Evolutionary conservation across 2,888 invertebrate genomes (phyloP), one percentile per base, ranked within the genome.

Genomic region (Leptopilina myrica): DNA sequence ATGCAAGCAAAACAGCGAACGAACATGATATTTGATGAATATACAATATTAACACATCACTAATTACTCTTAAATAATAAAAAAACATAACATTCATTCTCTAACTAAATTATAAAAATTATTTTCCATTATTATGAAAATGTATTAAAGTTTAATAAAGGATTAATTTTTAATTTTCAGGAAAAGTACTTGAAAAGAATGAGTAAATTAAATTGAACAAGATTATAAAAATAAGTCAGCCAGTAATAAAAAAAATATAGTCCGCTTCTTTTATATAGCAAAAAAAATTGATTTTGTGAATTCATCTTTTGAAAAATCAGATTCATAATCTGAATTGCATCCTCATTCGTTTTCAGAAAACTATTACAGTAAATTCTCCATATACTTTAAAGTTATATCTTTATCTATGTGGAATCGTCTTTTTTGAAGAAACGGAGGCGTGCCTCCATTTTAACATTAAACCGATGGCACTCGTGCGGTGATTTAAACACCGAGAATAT

Each of bases 401-500:
- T 56, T 73, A 53, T 56, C 67, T n/a, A 46, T 2, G 53, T 33
- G 15, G 40, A 40, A 56, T 12, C 14, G 43, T 66, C 15, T 46
- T 14, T 20, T 53, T 64, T 75, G 40, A 75, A 75, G 43, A 59
- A 43, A 46, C 59, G 46, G 26, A 49, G 65, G 67, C 78, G 46
- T 33, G 33, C 56, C 64, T 64, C 12, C 56, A 46, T 78, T 79
- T 78, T 12, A 56, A n/a, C 26, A 73, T 73, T 33, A 33, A 73
- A 56, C 56, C n/a, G 53, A 26, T 73, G 53, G 78, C 78, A 76
- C 65, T 14, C 75, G 73, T 46, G 49, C 76, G 69, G 83, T 84
- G 84, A 86, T 84, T 85, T 85, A 84, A 80, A 78, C 79, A 81
- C 56, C 62, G 80, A 77, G 82, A 82, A 86, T 83, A 87, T 87